Base-by-base conservation (phyloP, 2,888 invertebrate species). In the Trissolcus japonicus region DNA sequence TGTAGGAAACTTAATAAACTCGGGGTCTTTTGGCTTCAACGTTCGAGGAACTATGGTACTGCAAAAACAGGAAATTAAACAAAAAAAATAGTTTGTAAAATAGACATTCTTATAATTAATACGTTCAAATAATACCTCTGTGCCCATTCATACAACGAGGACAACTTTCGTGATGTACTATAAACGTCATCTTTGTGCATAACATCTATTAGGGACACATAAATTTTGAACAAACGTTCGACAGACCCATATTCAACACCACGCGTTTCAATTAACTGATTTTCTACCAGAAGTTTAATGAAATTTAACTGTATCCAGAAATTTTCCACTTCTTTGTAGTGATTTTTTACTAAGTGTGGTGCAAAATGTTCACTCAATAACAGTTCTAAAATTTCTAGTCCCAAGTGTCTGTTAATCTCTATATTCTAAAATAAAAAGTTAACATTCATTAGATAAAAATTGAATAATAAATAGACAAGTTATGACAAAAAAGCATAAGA, bases 141-240 rank as follows among this genome's bases (percentile, higher is more conserved):
- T 55, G 66, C 51, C 83, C 83, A 83, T 6, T 54, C 41, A 53
- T 82, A 50, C n/a, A 81, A 51, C 2, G 63, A 48, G 4, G 74
- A 68, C 16, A 82, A 81, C 46, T 80, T 67, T 59, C 78, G 53
- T 3, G 81, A 56, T 1, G 80, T 61, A 40, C 81, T 72, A 17
- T 80, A 80, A 13, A 61, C 56, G 35, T 79, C 79, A 21, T 51
- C 53, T 46, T 81, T 80, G 11, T 80, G 60, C 53, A 83, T 61
- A 50, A 71, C 54, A n/a, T 48, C 50, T 35, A 79, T 78, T 19
- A 83, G 43, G 6, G 75, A 77, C 11, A 82, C 21, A 35, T 83
- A 82, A 21, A 79, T 50, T 6, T 74, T 57, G 40, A 82, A 83
- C 14, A 79, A 61, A 11, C 60, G 35, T 17, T 35, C 35, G 6